Conservation (phyloP, 2,888 invertebrate genomes). For the Chrysomela aeneicollis region DNA sequence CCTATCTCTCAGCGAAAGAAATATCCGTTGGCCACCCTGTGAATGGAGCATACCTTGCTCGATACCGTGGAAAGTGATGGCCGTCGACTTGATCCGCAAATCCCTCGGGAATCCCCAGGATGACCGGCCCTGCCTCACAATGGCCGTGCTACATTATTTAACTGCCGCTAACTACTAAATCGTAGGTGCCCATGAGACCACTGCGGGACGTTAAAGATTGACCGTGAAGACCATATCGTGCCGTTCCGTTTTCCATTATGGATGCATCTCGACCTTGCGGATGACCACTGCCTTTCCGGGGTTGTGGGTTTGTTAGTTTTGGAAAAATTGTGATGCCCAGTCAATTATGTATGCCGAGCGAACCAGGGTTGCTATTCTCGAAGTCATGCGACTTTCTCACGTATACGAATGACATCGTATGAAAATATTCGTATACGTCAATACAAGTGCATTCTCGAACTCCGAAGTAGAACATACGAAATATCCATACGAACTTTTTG, state of each 20-base stretch:
- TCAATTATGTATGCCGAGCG: no score
- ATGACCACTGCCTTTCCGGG: neutral
- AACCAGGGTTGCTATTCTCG: no score
- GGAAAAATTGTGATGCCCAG: neutral
- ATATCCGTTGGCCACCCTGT: conserved; percentile 2
- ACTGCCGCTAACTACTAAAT: conserved; percentile 61
- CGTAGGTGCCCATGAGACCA: conserved; percentile 53
- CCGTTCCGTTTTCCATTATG: conserved; percentile 33
- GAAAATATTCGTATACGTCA: no score
- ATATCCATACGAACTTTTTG: no score
- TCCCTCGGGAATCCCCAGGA: conserved; percentile 56
- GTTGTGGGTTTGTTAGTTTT: neutral
- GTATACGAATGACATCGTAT: no score
- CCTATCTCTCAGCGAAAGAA: conserved; percentile 8
- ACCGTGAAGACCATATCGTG: conserved; percentile 38
- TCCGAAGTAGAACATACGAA: no score
- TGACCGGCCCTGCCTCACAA: conserved; percentile 58
- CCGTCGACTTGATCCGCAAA: conserved; percentile 59
- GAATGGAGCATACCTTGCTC: conserved; percentile 8
- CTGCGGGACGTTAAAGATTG: conserved; percentile 43
- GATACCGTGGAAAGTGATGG: conserved; percentile 55
- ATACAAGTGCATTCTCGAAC: no score
- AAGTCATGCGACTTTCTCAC: no score
- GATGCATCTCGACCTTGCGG: conserved; percentile 23
- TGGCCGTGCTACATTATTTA: conserved; percentile 61